Base-by-base conservation (phyloP, 2,888 invertebrate species). In the Polia nebulosa region DNA sequence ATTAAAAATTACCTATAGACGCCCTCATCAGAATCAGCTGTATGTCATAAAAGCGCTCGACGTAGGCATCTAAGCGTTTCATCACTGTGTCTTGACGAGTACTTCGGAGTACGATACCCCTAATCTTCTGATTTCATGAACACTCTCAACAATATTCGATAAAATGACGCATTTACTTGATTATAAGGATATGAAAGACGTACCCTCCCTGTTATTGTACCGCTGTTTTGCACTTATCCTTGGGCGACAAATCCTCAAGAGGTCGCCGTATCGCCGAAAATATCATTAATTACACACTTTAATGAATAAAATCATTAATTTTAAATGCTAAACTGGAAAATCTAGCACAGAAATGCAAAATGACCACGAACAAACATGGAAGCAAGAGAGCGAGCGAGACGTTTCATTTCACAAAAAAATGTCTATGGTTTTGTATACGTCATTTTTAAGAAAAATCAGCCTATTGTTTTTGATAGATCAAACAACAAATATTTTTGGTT, bases 281-380 rank as follows among this genome's bases (percentile, higher is more conserved):
- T 95, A 91, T 93, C 95, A 95, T 95, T 92, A 95, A 96, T 94
- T 92, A 94, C 93, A 94, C 94, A 92, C 90, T 91, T 86, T 81
- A 83, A 90, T 72, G 85, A 92, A 89, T 90, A 90, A 89, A 92
- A 94, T 90, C 94, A 94, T 90, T 91, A 93, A 93, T 91, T 91
- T 87, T 89, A 89, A 90, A 90, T 85, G 90, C 85, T 91, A 92
- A 93, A 93, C 91, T 93, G 90, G 92, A 94, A 95, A 94, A 93
- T 93, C 90, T 94, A 94, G 91, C 92, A 92, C 93, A 93, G 91
- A 94, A 94, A 93, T 93, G 93, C 92, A 91, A 94, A 95, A 94
- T 94, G 92, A 95, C 93, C 93, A 94, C 95, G 96, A 95, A 95
- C 95, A 95, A 96, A 95, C 96, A 96, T 96, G 95, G 96, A 95